These are phyloP conservation scores for Cheilosia scutellata DNA, from an alignment of 2,888 invertebrate species.

Conservation along the genomic window DNA sequence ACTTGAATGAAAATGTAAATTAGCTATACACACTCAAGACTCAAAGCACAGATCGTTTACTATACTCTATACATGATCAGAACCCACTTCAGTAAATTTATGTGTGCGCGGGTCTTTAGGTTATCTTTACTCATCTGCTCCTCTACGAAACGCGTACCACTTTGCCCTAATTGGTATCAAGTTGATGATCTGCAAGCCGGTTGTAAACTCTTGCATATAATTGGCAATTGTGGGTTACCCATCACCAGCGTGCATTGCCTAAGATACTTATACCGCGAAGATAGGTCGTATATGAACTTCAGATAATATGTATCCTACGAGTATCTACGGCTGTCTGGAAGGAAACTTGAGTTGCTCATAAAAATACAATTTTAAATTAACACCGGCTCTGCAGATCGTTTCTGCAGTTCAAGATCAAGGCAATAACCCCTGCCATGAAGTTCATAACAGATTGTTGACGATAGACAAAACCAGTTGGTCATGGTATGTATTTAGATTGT, in stretches of 20 bases:
- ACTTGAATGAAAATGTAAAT: conserved; percentile 10
- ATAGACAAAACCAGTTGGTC: conserved; percentile 45
- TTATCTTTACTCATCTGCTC: background rate
- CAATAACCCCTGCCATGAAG: conserved; percentile 45
- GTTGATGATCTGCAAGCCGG: background rate
- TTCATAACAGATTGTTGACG: conserved; percentile 6
- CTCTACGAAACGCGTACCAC: background rate
- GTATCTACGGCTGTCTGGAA: background rate
- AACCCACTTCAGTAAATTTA: background rate
- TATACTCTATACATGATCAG: conserved; percentile 2
- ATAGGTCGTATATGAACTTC: too few species aligned
- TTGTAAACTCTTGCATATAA: conserved; percentile 9
- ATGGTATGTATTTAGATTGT: background rate
- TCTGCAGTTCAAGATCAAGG: conserved; percentile 52
- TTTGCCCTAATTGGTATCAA: background rate
- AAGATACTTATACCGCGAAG: background rate
- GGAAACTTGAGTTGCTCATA: background rate
- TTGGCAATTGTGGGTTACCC: conserved; percentile 11
- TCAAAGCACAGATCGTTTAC: background rate
- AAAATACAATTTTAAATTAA: background rate
- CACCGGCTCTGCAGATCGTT: conserved; percentile 22
- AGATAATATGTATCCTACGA: too few species aligned
- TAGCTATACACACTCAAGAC: background rate
- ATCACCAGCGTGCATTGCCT: background rate
- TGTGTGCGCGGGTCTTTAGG: too few species aligned